Evolutionary conservation across 2,113 vertebrate genomes (phyloP).

Genomic region (Cavia aperea): DNA sequence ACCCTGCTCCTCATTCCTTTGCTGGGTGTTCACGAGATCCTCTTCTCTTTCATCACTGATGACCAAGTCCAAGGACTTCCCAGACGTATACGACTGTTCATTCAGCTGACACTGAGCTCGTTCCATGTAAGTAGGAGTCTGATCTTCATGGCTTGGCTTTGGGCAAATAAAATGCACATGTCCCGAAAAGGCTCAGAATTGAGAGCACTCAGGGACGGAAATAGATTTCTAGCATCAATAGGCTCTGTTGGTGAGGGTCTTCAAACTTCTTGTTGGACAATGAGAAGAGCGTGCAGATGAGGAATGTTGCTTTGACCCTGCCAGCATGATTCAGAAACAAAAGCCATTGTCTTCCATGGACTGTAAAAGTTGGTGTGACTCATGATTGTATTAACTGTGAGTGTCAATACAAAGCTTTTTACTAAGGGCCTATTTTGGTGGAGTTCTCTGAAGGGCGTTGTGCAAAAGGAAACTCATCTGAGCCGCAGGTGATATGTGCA

Average conservation of each 20-base stretch:
- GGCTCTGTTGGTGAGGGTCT: not conserved
- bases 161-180: not conserved
- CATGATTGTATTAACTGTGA: slow-evolving; percentile 19
- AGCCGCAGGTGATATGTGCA: not conserved
- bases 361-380: slow-evolving; percentile 41
- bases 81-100: slow-evolving; percentile 82
- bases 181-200: not conserved
- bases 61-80: slow-evolving; percentile 85
- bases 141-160: not conserved
- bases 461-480: not conserved
- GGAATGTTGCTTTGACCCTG: not conserved
- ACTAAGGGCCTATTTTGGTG: slow-evolving; percentile 55
- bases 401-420: slow-evolving; percentile 26
- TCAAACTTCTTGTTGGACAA: not conserved
- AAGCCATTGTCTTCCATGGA: not conserved
- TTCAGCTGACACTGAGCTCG: slow-evolving; percentile 90
- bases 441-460: not conserved
- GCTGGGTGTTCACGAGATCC: slow-evolving; percentile 91
- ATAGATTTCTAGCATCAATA: not conserved
- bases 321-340: not conserved
- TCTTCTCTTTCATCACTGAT: slow-evolving; percentile 87
- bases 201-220: not conserved
- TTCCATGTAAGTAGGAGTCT: slow-evolving; percentile 83
- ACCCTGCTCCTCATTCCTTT: slow-evolving; percentile 92
- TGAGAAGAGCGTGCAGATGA: not conserved